Base-by-base conservation (phyloP, 2,113 vertebrate genomes). In the Austrofundulus limnaeus region DNA sequence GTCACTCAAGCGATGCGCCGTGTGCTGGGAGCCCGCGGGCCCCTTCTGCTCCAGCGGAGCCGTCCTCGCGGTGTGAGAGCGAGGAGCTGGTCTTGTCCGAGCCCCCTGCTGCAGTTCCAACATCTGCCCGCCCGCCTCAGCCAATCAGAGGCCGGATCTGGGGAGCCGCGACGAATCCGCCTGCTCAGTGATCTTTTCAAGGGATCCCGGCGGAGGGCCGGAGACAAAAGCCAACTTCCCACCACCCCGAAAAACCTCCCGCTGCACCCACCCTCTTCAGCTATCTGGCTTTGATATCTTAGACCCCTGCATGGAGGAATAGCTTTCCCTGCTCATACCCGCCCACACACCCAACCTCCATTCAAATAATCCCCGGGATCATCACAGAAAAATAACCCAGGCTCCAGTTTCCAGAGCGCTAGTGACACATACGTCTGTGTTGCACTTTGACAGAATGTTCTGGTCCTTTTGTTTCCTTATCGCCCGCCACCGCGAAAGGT, bases 251-350 rank as follows among this genome's bases (percentile, higher is more conserved):
- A 64, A 78, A 73, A 58, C 64, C 66, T 62, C 79, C 81, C 10
- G 57, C 72, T 76, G 72, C 65, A 78, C 72, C 79, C 69, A 72
- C 61, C 76, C 82, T 81, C 77, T 79, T 78, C 74, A 75, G 54
- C 68, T 83, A 67, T 83, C 87, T 78, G 70, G 88, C 91, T 91
- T 90, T 88, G 92, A 93, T 93, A 94, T 92, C 83, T 91, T 92
- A 92, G 89, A 93, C 91, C 89, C 91, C 86, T 77, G 80, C 84
- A 55, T 85, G 80, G 90, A 86, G 75, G 87, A 87, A 85, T 81
- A 79, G 77, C 81, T 79, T 66, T 53, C 59, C 51, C 78, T 69
- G 66, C 66, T 77, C 74, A 39, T 28, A 42, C 69, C 62, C 79
- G 54, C 70, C 25, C 70, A 74, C 72, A 50, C 70, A 69, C 77